A percentile compares a stretch with the other conserved stretches of the same genome.
phyloP scores from a whole-genome alignment of 2,888 invertebrate genomes.

The Andrena dorsata region DNA sequence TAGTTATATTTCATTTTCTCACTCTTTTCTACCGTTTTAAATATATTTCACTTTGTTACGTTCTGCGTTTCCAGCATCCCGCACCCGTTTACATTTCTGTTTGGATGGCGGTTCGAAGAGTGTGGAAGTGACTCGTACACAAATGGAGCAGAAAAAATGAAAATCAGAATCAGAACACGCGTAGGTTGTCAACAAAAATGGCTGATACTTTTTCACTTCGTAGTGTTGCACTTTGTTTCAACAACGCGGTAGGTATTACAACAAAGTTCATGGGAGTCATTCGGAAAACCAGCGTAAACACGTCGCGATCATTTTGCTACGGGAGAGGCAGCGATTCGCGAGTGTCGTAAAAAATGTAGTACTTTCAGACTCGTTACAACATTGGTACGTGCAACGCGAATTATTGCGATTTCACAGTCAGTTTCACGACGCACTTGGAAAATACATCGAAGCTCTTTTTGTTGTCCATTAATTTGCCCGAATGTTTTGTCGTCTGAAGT shows the following conservation, averaged over 20 bases:
- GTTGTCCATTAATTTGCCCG: constrained; percentile 12
- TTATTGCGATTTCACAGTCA: neutral
- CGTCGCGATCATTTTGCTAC: constrained; percentile 12
- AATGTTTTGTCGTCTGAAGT: constrained; percentile 20
- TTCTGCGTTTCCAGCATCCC: neutral
- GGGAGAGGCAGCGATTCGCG: neutral
- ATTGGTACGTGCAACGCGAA: neutral
- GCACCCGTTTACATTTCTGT: neutral
- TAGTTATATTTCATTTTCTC: constrained; percentile 25
- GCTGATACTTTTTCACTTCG: neutral
- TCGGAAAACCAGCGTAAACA: neutral
- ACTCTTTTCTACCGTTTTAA: neutral
- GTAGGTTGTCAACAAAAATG: neutral
- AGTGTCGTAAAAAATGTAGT: constrained; percentile 34
- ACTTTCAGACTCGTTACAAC: neutral
- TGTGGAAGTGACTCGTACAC: neutral
- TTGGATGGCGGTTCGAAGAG: neutral
- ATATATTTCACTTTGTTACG: neutral
- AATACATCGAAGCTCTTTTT: neutral
- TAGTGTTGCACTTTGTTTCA: neutral
- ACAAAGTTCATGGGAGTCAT: neutral
- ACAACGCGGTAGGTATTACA: too few species aligned
- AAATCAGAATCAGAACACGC: neutral
- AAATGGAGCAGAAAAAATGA: neutral
- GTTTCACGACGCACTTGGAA: neutral